These are phyloP conservation scores for Scomber scombrus DNA, from an alignment of 2,113 vertebrate species.

Conservation along the genomic window DNA sequence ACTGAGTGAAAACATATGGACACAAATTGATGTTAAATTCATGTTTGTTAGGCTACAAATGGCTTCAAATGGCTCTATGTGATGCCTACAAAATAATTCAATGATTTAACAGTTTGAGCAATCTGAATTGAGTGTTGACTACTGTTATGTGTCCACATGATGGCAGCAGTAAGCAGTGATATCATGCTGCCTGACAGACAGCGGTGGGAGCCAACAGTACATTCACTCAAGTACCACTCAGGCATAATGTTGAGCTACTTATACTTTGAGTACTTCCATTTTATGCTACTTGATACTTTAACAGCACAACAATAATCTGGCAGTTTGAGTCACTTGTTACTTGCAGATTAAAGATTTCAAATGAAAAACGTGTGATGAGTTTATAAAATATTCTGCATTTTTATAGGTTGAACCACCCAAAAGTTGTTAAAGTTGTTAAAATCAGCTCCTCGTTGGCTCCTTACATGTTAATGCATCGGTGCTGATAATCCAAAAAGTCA, in stretches of 20 bases:
- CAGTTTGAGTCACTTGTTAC: background rate
- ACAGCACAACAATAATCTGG: background rate
- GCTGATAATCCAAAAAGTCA: too few species aligned
- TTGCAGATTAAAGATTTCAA: background rate
- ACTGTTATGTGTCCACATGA: slow-evolving; percentile 69
- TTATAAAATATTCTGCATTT: background rate
- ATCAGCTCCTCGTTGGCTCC: too few species aligned
- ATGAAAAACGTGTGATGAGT: background rate
- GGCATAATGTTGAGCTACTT: background rate
- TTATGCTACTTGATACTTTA: background rate
- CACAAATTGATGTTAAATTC: background rate
- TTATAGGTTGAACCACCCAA: background rate
- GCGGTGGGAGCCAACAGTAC: background rate
- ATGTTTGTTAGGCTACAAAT: background rate
- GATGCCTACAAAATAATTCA: background rate
- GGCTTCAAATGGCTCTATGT: too few species aligned
- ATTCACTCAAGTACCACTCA: background rate
- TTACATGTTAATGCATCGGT: too few species aligned
- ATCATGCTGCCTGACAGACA: background rate
- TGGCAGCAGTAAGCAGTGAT: slow-evolving; percentile 59
- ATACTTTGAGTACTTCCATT: background rate
- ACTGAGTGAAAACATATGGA: background rate
- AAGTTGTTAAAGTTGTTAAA: background rate
- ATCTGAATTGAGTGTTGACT: background rate
- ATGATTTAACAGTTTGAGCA: background rate